phyloP scores from a whole-genome alignment of 2,113 vertebrate species.

The Damaliscus lunatus region DNA sequence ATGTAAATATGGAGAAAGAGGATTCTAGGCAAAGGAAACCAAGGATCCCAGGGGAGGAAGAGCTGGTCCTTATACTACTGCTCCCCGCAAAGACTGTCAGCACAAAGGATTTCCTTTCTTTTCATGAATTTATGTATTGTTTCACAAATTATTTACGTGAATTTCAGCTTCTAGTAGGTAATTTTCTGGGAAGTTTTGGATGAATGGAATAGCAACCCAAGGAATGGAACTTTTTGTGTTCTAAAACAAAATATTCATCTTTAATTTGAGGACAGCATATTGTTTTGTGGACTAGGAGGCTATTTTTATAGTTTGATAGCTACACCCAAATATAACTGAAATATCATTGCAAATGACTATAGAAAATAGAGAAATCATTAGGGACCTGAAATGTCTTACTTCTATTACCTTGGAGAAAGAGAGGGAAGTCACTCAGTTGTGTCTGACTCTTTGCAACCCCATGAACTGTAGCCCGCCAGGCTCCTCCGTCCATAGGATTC shows the following conservation, averaged over 20 bases:
- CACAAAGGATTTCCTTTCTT: neutral
- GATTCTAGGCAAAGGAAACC: neutral
- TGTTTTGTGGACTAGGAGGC: neutral
- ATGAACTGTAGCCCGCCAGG: neutral
- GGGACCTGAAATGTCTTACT: neutral
- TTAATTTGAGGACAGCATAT: neutral
- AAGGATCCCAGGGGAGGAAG: neutral
- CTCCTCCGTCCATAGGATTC: neutral
- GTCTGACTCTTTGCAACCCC: neutral
- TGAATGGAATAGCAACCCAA: neutral
- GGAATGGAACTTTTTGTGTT: neutral
- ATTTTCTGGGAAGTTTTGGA: neutral
- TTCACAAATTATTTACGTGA: neutral
- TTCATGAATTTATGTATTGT: neutral
- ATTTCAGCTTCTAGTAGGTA: neutral
- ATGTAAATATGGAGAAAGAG: neutral
- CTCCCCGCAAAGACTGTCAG: neutral
- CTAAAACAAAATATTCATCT: neutral
- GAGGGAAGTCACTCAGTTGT: neutral
- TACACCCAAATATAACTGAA: neutral
- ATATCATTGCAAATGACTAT: neutral
- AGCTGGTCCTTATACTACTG: fast-evolving
- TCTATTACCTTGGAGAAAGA: neutral
- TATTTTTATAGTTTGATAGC: neutral
- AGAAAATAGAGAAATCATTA: neutral